Conservation (phyloP, 2,113 vertebrate species). For the Tauraco erythrolophus region DNA sequence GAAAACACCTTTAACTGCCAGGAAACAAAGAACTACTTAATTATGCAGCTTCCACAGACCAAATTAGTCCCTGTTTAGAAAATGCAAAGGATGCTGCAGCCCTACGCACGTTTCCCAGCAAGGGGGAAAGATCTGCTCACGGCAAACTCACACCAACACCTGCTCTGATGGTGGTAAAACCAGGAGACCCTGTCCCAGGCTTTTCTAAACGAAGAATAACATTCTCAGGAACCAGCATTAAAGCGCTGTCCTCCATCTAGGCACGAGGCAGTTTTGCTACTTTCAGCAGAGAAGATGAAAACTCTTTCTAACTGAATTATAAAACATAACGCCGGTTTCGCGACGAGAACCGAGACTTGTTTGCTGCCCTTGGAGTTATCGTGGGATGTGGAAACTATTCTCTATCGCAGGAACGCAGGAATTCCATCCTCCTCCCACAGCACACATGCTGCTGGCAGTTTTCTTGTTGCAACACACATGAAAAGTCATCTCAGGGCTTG, state of each 20-base stretch:
- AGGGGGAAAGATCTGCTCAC: neutral
- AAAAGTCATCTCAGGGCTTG: neutral
- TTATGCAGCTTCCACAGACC: neutral
- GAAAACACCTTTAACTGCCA: neutral
- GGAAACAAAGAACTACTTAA: neutral
- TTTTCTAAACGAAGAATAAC: neutral
- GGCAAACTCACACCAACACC: neutral
- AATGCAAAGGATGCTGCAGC: neutral
- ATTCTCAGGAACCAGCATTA: neutral
- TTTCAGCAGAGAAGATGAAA: neutral
- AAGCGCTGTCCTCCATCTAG: neutral
- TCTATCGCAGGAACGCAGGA: neutral
- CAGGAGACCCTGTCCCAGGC: neutral
- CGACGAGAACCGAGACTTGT: neutral
- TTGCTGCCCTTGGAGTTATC: constrained; percentile 21
- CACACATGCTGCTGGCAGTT: neutral
- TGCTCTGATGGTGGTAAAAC: neutral
- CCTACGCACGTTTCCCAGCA: neutral
- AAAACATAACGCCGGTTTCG: neutral
- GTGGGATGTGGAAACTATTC: constrained; percentile 59
- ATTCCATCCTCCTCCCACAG: constrained; percentile 67
- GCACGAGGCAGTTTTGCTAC: rapidly evolving
- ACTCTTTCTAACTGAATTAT: neutral
- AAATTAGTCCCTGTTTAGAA: neutral
- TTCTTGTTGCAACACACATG: neutral